phyloP scores from a whole-genome alignment of 2,113 vertebrate species.

The Elachura formosa region DNA sequence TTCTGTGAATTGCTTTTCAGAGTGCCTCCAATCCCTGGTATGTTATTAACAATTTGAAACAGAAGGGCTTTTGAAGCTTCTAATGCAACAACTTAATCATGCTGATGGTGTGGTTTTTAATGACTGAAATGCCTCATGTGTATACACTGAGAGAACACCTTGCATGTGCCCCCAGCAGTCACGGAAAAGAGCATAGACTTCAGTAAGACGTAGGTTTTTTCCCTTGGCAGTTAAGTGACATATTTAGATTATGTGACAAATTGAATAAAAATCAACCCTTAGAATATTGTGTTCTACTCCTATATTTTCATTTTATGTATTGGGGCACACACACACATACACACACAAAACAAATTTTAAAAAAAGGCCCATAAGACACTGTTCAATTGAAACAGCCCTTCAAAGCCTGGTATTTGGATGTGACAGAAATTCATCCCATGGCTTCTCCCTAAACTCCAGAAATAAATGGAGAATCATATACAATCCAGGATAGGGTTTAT shows the following conservation, averaged over 20 bases:
- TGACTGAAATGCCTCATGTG: background rate
- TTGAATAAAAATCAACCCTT: constrained; percentile 18
- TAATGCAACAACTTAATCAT: constrained; percentile 23
- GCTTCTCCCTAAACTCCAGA: background rate
- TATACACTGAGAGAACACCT: background rate
- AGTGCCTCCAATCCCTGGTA: background rate
- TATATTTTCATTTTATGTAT: background rate
- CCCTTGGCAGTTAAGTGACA: background rate
- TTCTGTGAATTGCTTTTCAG: background rate
- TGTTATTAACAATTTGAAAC: constrained; percentile 38
- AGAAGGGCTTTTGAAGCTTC: constrained; percentile 2
- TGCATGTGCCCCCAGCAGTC: background rate
- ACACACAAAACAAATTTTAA: background rate
- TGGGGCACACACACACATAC: too few species aligned
- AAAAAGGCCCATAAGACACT: fast-evolving
- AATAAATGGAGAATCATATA: background rate
- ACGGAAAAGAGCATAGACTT: background rate
- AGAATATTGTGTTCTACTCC: background rate
- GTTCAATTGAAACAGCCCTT: background rate
- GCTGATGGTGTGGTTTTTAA: background rate
- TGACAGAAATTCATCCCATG: background rate
- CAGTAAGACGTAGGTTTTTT: background rate
- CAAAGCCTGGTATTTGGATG: background rate
- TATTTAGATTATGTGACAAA: constrained; percentile 27
- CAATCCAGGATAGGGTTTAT: background rate